These are phyloP conservation scores for Acanthurus tractus DNA, from an alignment of 2,797 vertebrate genomes.

Conservation along the genomic window DNA sequence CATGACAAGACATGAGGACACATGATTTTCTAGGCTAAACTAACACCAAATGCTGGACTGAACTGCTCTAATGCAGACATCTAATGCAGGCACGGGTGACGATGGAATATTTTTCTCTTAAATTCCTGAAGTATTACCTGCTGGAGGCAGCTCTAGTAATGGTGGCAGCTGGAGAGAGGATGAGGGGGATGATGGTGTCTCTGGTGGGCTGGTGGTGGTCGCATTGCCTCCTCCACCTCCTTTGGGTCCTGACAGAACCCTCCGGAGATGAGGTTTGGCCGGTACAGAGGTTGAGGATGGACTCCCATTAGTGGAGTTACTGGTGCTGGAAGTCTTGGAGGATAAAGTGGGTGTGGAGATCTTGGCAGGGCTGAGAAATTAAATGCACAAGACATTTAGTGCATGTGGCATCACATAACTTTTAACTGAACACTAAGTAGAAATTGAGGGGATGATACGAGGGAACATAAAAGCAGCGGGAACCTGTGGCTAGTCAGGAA, in stretches of 20 bases:
- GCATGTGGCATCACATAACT: background rate
- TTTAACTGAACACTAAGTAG: background rate
- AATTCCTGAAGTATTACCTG: conserved; percentile 58
- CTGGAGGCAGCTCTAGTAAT: conserved; percentile 86
- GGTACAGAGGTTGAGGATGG: conserved; percentile 37
- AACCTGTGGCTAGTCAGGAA: conserved; percentile 87
- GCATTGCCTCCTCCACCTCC: conserved; percentile 40
- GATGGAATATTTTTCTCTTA: background rate
- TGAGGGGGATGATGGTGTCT: conserved; percentile 56
- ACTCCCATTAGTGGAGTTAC: conserved; percentile 57
- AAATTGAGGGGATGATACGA: background rate
- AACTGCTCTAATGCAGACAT: background rate
- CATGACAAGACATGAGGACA: background rate
- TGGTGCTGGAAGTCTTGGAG: conserved; percentile 51
- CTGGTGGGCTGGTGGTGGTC: conserved; percentile 31
- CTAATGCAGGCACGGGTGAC: background rate
- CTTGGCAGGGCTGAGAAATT: conserved; percentile 66
- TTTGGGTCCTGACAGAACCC: conserved; percentile 58
- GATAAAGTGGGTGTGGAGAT: conserved; percentile 46
- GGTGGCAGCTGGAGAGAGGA: conserved; percentile 83
- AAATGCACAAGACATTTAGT: background rate
- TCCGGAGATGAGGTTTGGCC: conserved; percentile 63
- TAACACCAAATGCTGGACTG: background rate
- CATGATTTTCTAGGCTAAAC: background rate
- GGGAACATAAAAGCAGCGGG: background rate